These are phyloP conservation scores for Rhabdomys pumilio DNA, from an alignment of 2,797 vertebrate species.

Conservation along the genomic window DNA sequence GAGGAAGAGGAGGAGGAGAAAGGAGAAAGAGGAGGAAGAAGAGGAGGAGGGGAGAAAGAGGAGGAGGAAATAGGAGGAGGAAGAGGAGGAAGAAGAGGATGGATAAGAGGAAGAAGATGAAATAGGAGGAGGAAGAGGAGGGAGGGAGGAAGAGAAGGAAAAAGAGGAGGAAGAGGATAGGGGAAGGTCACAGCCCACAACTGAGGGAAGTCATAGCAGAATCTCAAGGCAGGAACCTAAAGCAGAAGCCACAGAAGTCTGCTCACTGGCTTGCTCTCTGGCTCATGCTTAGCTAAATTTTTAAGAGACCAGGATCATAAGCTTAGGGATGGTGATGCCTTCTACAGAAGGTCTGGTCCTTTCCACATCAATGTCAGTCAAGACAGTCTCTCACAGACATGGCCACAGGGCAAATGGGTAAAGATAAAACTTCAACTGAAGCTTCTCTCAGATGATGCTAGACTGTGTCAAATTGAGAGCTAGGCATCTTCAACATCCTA, in stretches of 20 bases:
- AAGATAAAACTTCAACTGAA: too few relatives aligned
- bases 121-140: fast-evolving
- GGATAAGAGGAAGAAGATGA: not conserved
- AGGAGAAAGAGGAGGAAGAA: not conserved
- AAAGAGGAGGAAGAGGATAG: not conserved
- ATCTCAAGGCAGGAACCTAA: not conserved
- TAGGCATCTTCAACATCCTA: fast-evolving
- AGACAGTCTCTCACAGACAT: not conserved
- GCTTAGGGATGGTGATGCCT: not conserved
- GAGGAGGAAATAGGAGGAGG: not conserved
- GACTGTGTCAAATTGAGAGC: not conserved
- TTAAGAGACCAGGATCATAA: not conserved
- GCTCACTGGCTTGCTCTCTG: not conserved
- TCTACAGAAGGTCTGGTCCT: not conserved
- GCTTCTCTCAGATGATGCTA: not conserved
- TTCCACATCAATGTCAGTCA: not conserved
- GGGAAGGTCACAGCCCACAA: not conserved
- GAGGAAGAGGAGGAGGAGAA: not conserved
- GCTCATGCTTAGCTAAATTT: too few relatives aligned
- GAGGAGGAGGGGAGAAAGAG: fast-evolving
- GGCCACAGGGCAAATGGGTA: not conserved
- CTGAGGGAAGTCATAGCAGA: not conserved
- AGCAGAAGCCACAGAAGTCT: not conserved
- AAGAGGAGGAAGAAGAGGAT: too few relatives aligned
- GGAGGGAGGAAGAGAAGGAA: not conserved